Evolutionary conservation across 2,888 invertebrate genomes (phyloP).

Genomic region (Alloplasta piceator): DNA sequence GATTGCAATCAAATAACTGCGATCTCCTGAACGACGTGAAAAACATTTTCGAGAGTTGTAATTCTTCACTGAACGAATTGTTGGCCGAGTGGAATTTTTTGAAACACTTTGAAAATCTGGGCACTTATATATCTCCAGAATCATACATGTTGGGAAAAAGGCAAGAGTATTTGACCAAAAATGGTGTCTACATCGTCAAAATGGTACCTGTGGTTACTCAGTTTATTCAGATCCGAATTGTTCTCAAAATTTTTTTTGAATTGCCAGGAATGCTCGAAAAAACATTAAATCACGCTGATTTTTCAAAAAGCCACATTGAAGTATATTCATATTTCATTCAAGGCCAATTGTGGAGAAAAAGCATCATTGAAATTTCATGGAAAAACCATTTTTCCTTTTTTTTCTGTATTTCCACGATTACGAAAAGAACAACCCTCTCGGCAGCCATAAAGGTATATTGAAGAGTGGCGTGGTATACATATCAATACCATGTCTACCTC

Average conservation of each 20-base stretch:
- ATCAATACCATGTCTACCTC: constrained; percentile 62
- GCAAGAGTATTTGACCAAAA: constrained; percentile 52
- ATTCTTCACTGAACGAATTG: constrained; percentile 2
- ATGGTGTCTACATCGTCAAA: constrained; percentile 44
- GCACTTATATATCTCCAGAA: constrained; percentile 61
- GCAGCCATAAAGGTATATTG: constrained; percentile 65
- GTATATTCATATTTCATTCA: constrained; percentile 61
- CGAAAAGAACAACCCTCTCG: constrained; percentile 68
- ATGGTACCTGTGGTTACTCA: constrained; percentile 61
- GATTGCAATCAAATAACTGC: constrained; percentile 11
- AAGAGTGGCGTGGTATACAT: constrained; percentile 68
- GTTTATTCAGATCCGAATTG: constrained; percentile 65
- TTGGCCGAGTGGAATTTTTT: constrained; percentile 54
- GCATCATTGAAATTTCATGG: constrained; percentile 19
- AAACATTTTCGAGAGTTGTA: constrained; percentile 2
- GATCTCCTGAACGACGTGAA: constrained; percentile 11
- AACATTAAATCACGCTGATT: constrained; percentile 57
- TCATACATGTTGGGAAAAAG: constrained; percentile 49
- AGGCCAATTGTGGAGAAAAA: constrained; percentile 53
- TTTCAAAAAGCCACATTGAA: constrained; percentile 33
- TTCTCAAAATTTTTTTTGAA: constrained; percentile 66
- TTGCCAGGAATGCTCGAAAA: constrained; percentile 62
- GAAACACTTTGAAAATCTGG: constrained; percentile 50
- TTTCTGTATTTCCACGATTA: constrained; percentile 68
- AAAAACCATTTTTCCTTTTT: constrained; percentile 63